phyloP scores from a whole-genome alignment of 1,140 invertebrate genomes.

The Hestina assimilis region DNA sequence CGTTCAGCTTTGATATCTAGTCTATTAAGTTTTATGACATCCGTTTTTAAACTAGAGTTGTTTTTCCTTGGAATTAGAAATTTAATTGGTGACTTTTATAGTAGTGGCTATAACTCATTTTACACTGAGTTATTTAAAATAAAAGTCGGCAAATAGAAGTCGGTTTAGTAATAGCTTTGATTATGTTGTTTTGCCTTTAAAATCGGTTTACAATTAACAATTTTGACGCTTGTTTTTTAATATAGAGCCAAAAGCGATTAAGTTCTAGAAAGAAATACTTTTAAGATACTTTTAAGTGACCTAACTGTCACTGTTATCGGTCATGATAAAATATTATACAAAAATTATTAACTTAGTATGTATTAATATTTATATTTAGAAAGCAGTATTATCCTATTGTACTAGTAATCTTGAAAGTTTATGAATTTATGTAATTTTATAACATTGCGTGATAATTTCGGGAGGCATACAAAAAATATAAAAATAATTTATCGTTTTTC shows the following conservation, averaged over 20 bases:
- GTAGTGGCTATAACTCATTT: background rate
- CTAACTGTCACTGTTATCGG: too few relatives aligned
- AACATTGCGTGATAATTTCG: slow-evolving; percentile 2
- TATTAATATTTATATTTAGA: too few relatives aligned
- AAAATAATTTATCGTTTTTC: slow-evolving; percentile 13
- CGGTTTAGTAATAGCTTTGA: too few relatives aligned
- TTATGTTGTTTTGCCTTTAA: too few relatives aligned
- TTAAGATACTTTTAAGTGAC: too few relatives aligned
- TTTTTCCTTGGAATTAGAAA: background rate
- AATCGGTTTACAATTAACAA: too few relatives aligned
- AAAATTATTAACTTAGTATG: background rate
- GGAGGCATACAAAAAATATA: slow-evolving; percentile 2
- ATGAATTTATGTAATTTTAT: background rate
- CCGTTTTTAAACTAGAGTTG: background rate
- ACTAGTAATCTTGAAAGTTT: background rate
- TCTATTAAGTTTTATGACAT: slow-evolving; percentile 4
- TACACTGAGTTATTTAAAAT: too few relatives aligned
- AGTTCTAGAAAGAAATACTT: background rate
- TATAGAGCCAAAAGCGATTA: background rate
- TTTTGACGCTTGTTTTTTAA: too few relatives aligned
- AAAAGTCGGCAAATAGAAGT: too few relatives aligned
- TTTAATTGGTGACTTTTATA: background rate
- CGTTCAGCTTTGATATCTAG: background rate
- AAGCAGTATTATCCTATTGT: too few relatives aligned
- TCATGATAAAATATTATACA: too few relatives aligned